phyloP scores from a whole-genome alignment of 2,888 invertebrate genomes.

The Steinernema hermaphroditum region DNA sequence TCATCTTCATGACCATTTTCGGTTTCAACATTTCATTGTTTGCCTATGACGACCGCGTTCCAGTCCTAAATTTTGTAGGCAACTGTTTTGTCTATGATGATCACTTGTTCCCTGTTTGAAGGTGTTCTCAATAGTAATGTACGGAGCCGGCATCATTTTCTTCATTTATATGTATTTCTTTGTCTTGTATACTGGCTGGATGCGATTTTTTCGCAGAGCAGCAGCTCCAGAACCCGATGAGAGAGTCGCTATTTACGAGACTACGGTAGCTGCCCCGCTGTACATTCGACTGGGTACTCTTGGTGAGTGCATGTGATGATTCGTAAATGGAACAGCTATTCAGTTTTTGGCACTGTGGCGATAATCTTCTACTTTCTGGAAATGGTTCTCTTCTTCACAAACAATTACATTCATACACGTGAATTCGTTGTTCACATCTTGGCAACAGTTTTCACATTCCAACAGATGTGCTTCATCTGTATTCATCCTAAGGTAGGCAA shows the following conservation, averaged over 20 bases:
- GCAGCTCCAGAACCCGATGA: conserved; percentile 35
- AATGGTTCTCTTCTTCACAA: conserved; percentile 41
- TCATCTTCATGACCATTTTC: conserved; percentile 39
- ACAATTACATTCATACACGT: conserved; percentile 35
- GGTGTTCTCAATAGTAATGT: conserved; percentile 41
- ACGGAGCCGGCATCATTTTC: conserved; percentile 38
- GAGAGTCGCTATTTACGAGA: conserved; percentile 36
- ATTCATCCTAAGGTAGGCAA: conserved; percentile 35
- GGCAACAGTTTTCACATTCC: conserved; percentile 36
- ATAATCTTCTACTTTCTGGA: conserved; percentile 40
- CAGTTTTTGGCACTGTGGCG: conserved; percentile 41
- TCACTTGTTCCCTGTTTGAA: background rate
- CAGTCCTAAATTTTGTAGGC: conserved; percentile 26
- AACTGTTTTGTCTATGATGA: background rate
- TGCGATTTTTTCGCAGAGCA: background rate
- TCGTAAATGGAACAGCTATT: background rate
- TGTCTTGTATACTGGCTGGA: conserved; percentile 35
- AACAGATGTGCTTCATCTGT: conserved; percentile 42
- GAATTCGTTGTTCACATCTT: conserved; percentile 40
- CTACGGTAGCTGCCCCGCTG: conserved; percentile 34
- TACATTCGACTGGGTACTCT: conserved; percentile 38
- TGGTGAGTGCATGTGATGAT: conserved; percentile 21
- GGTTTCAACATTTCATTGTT: conserved; percentile 40
- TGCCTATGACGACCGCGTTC: conserved; percentile 36
- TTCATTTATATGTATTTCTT: conserved; percentile 38